Base-by-base conservation (phyloP, 2,797 vertebrate species). In the Aldrovandia affinis region DNA sequence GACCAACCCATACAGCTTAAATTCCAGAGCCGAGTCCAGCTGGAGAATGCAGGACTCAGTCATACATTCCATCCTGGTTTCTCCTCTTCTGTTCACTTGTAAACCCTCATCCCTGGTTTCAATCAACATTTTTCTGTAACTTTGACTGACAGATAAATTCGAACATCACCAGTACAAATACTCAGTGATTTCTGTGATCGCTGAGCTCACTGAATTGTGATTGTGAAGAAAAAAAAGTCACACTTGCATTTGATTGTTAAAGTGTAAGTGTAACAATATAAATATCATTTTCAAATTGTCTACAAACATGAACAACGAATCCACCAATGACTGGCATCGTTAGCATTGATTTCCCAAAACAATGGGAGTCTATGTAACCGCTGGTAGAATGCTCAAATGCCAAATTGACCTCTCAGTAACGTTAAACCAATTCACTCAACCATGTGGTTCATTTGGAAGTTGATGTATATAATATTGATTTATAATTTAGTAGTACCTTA, bases 91-190 rank as follows among this genome's bases (percentile, higher is more conserved):
- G 65, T 68, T 68, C 65, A 68, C 28, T 33, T 36, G 65, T 36
- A 36, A 68, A 36, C 14, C 33, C 28, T 70, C 30, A 3, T 70
- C 65, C 30, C 14, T 70, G 30, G 65, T 70, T 70, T 70, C 14
- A 70, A 70, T 70, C 65, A 70, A 70, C 28, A 33, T 36, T 70
- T 33, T 70, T 20, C 30, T 10, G 33, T 15, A 70, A 15, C 33
- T 33, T 15, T 33, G 65, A 70, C 30, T 70, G 65, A 36, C 65
- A 70, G 28, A 63, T 70, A 30, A 68, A 33, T 68, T 28, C 12
- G 30, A 68, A 10, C 55, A 25, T 80, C 75, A 25, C 33, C 81
- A 65, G 22, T 82, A 82, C 28, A 68, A 65, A 82, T 33, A 50
- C 6, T 52, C 25, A 28, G 18, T 54, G 0, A 50, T 50, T 50